These are phyloP conservation scores for Zaprionus ghesquierei DNA, from an alignment of 1,140 invertebrate genomes.

Conservation along the genomic window DNA sequence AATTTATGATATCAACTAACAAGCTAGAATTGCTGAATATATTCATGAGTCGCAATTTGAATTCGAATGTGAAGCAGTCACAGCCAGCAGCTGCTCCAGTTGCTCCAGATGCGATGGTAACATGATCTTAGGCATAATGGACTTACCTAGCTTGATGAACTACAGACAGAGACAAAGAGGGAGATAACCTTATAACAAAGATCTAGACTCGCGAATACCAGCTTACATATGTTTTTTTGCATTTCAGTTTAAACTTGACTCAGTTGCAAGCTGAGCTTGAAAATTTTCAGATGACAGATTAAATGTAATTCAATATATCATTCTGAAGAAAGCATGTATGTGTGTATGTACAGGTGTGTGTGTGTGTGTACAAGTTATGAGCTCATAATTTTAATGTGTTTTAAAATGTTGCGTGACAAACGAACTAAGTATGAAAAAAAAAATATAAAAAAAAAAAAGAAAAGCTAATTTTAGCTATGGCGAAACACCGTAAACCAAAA, in stretches of 20 bases:
- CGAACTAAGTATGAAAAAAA: not conserved
- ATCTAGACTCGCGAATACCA: not conserved
- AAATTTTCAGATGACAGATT: not conserved
- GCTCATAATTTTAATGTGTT: not conserved
- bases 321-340: no score
- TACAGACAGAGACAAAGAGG: not conserved
- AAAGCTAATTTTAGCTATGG: not conserved
- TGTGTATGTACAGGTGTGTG: no score
- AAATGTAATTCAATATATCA: not conserved
- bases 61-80: not conserved
- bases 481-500: not conserved
- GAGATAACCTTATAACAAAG: not conserved
- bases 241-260: not conserved
- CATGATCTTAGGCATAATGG: not conserved
- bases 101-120: not conserved
- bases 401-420: not conserved
- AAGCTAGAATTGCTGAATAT: constrained; percentile 3
- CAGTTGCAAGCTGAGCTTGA: not conserved
- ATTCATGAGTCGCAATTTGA: not conserved
- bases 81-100: not conserved
- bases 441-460: no score
- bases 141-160: no score
- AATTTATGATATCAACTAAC: constrained; percentile 66
- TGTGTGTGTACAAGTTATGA: no score
- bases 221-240: not conserved